Base-by-base conservation (phyloP, 2,888 invertebrate species). In the Glyphotaelius pellucidus region DNA sequence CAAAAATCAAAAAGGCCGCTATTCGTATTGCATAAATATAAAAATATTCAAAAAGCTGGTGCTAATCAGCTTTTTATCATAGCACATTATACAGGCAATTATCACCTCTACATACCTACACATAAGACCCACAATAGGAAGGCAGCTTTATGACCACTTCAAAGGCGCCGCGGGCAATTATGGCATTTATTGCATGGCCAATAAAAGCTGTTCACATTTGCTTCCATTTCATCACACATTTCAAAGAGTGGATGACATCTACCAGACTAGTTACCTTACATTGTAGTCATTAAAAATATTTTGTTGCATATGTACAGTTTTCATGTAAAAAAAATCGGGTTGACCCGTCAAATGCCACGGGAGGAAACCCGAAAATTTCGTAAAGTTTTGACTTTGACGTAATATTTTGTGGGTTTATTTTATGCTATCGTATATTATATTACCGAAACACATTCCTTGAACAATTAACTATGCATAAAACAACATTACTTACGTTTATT, bases 161-260 rank as follows among this genome's bases (percentile, higher is more conserved):
- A 81, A 81, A 81, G 81, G 31, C 31, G 81, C 81, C 81, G 81
- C 30, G 31, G 32, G 81, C 81, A 81, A 81, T 81, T 81, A 81
- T 15, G 81, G 32, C 19, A 14, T 81, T 81, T 81, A 81, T 81
- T 81, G 81, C 81, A 81, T 12, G 31, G 81, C 81, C 32, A 81
- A 81, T 81, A 67, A 67, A 67, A 67, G 67, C n/a, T 67, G n/a
- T n/a, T 67, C 25, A 67, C 67, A 67, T 67, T 67, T 67, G 67
- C 25, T 67, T 67, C 67, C 67, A 67, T 67, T 25, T 67, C 67
- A 67, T 67, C 67, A 25, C 67, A 67, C 67, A 67, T 67, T 67
- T 67, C 67, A 25, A 9, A 67, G 4, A 67, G 25, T 67, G 67
- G 67, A 67, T n/a, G 67, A 67, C 67, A 67, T 25, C 67, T 25